Base-by-base conservation (phyloP, 2,888 invertebrate genomes). In the Phytoseiulus persimilis region DNA sequence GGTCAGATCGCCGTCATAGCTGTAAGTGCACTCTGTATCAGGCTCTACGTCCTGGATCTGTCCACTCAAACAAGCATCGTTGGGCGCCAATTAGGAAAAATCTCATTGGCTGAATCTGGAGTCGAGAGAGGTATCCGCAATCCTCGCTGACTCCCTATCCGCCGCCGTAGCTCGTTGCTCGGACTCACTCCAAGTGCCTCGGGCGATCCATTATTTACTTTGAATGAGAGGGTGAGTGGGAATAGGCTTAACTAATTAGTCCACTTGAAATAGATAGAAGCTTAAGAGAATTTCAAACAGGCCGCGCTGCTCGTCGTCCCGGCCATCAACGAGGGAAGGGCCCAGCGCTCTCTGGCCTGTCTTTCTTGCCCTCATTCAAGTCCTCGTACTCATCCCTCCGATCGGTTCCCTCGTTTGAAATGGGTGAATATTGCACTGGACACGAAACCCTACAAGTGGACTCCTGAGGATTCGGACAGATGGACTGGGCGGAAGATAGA, bases 141-240 rank as follows among this genome's bases (percentile, higher is more conserved):
- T 65, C 28, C 28, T 2, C 11, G 65, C 23, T 65, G 65, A 46
- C 46, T 46, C 46, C 14, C 46, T 46, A 6, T 14, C 46, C 46
- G 6, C 46, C 46, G 9, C 46, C 46, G 28, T 65, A 28, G 23
- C 28, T 28, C 65, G 28, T 23, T 28, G 2, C 65, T 28, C 28
- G 9, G 23, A 23, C 65, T 65, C 65, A 65, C 65, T 65, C 65
- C 65, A 28, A 65, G 65, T 65, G 65, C 65, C 65, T 65, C 65
- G 65, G 65, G 65, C 65, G 65, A 65, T 65, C 65, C 65, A 65
- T 65, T 65, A 65, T 65, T 65, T 65, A 65, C 65, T 65, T 65
- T 65, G 65, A 65, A 65, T 28, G 65, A 65, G 65, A 14, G 65
- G 65, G 23, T 65, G 65, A 65, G 65, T 65, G 65, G 65, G 65